Evolutionary conservation across 2,797 vertebrate species (phyloP).

Genomic region (Hippopotamyrus pictus): DNA sequence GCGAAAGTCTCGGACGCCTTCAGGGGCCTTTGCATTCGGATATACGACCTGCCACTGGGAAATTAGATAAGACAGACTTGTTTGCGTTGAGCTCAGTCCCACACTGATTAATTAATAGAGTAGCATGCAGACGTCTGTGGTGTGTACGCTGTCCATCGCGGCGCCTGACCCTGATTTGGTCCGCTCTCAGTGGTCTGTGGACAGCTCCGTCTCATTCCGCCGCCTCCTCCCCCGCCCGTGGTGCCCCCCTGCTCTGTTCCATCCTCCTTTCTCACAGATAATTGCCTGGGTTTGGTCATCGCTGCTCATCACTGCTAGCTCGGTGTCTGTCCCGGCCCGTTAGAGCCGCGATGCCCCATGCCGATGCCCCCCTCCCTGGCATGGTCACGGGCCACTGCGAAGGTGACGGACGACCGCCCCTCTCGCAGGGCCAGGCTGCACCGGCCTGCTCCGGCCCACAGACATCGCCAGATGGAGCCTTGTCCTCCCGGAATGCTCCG

Average conservation of each 20-base stretch:
- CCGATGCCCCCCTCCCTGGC: neutral
- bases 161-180: neutral
- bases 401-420: neutral
- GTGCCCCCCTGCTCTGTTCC: neutral
- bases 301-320: neutral
- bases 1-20: neutral
- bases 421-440: neutral
- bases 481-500: neutral
- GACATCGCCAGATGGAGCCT: conserved; percentile 3
- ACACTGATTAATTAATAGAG: neutral
- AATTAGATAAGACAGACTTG: neutral
- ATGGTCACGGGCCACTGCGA: neutral
- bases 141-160: neutral
- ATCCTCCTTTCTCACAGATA: neutral
- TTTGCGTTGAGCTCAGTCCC: neutral
- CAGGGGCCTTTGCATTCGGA: neutral
- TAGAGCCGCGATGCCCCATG: neutral
- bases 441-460: neutral
- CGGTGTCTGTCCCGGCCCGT: neutral
- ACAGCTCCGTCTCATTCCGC: neutral
- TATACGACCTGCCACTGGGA: neutral
- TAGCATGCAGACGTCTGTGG: neutral
- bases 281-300: neutral
- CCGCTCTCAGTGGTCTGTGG: neutral
- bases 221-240: too few species aligned